phyloP scores from a whole-genome alignment of 2,113 vertebrate species.

The Cyrtonyx montezumae region DNA sequence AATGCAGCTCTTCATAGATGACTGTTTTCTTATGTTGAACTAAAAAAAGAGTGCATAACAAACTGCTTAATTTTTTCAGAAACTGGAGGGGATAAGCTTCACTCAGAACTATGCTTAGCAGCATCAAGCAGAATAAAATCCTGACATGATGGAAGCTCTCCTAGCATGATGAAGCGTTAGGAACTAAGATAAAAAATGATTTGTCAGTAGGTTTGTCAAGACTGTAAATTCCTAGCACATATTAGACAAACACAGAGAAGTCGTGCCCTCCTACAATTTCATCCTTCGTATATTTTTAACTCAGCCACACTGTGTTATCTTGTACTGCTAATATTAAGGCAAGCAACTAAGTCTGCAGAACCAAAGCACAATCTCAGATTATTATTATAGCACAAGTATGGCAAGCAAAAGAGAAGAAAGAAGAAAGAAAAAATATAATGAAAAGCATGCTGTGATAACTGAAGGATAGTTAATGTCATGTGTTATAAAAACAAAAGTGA shows the following conservation, averaged over 20 bases:
- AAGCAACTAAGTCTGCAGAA: constrained; percentile 41
- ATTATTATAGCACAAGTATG: constrained; percentile 9
- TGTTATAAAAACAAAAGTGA: constrained; percentile 36
- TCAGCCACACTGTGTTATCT: constrained; percentile 5
- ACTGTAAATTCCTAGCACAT: neutral
- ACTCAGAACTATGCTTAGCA: neutral
- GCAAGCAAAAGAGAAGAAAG: constrained; percentile 41
- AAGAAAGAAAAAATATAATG: neutral
- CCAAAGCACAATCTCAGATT: constrained; percentile 3
- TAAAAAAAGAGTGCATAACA: neutral
- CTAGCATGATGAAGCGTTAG: neutral
- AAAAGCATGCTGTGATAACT: constrained; percentile 31
- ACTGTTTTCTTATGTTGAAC: neutral
- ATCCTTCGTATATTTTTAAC: neutral
- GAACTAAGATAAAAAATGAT: neutral
- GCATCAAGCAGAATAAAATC: neutral
- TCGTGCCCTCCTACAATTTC: neutral
- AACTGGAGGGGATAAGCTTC: neutral
- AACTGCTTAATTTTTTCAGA: neutral
- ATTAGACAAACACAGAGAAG: neutral
- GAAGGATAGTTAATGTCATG: constrained; percentile 52
- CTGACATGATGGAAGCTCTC: neutral
- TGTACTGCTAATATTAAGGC: neutral
- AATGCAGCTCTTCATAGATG: neutral
- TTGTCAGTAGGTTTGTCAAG: neutral